A percentile compares a stretch with the other conserved stretches of the same genome.
Evolutionary conservation across 1,140 invertebrate species (phyloP).

Genomic region (Pogonus chalceus): DNA sequence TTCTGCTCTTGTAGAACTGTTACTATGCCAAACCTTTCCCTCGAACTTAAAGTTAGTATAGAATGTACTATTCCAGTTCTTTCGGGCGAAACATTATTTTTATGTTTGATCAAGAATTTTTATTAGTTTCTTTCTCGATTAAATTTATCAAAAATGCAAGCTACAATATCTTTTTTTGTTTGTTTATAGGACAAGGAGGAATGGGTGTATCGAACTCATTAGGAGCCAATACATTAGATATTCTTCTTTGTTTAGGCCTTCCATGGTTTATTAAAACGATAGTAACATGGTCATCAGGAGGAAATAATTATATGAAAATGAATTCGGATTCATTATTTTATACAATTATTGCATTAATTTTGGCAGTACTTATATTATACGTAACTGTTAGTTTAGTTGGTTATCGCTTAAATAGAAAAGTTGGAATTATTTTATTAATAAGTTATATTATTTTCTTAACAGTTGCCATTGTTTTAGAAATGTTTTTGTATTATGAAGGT

Average conservation of each 20-base stretch:
- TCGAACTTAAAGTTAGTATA: no score
- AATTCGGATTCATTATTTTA: slow-evolving; percentile 51
- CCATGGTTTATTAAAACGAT: slow-evolving; percentile 73
- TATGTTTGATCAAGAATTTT: no score
- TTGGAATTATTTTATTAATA: slow-evolving; percentile 45
- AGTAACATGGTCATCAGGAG: slow-evolving; percentile 43
- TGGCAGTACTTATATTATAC: slow-evolving; percentile 48
- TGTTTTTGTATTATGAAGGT: slow-evolving; percentile 18
- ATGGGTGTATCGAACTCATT: slow-evolving; percentile 79
- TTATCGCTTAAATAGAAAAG: slow-evolving; percentile 45
- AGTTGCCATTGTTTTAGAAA: slow-evolving; percentile 43
- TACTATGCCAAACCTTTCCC: no score
- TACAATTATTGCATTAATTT: slow-evolving; percentile 49
- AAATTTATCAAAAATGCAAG: no score
- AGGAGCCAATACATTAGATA: slow-evolving; percentile 76
- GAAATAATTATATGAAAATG: slow-evolving; percentile 23
- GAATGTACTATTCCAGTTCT: no score
- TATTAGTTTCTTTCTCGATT: no score
- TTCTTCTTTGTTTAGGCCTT: slow-evolving; percentile 71
- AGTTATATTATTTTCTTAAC: slow-evolving; percentile 53
- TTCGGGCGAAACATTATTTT: no score
- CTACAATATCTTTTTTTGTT: no score
- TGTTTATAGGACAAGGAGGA: slow-evolving; percentile 59
- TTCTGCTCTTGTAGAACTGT: no score
- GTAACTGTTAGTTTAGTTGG: slow-evolving; percentile 42